Conservation (phyloP, 2,888 invertebrate species). For the Aproaerema taeniolella region DNA sequence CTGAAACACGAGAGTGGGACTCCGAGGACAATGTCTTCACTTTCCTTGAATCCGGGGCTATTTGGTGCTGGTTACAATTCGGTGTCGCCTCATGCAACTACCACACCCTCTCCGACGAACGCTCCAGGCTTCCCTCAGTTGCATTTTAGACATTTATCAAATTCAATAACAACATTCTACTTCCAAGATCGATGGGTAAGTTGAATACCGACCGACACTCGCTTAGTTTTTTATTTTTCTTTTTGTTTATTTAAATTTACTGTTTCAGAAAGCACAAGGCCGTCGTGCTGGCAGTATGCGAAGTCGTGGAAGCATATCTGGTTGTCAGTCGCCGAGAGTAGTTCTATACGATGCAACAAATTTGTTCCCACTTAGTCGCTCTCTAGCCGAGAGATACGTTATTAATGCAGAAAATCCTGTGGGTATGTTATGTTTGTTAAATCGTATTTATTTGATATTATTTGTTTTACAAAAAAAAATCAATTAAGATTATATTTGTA, state of each 20-base stretch:
- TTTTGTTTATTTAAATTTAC: neutral
- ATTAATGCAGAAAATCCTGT: slow-evolving; percentile 70
- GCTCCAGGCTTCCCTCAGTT: slow-evolving; percentile 66
- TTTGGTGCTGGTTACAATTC: slow-evolving; percentile 56
- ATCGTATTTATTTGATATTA: too few species aligned
- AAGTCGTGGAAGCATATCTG: slow-evolving; percentile 63
- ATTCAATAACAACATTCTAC: slow-evolving; percentile 87
- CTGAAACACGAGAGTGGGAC: slow-evolving; percentile 84
- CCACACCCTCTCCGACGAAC: slow-evolving; percentile 71
- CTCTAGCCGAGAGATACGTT: slow-evolving; percentile 90
- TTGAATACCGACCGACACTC: too few species aligned
- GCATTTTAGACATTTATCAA: slow-evolving; percentile 69
- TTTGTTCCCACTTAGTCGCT: slow-evolving; percentile 87
- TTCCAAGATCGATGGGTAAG: slow-evolving; percentile 85
- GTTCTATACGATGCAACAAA: slow-evolving; percentile 84
- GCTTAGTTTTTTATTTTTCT: neutral
- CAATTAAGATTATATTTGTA: too few species aligned
- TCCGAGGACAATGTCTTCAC: slow-evolving; percentile 76
- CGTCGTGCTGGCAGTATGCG: slow-evolving; percentile 66
- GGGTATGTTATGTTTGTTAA: too few species aligned
- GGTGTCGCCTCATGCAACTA: slow-evolving; percentile 68
- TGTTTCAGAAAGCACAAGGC: slow-evolving; percentile 64
- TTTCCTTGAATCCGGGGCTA: slow-evolving; percentile 54
- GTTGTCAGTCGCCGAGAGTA: slow-evolving; percentile 78
- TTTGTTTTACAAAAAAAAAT: too few species aligned